These are phyloP conservation scores for Turnix velox DNA, from an alignment of 2,113 vertebrate genomes.

Conservation along the genomic window DNA sequence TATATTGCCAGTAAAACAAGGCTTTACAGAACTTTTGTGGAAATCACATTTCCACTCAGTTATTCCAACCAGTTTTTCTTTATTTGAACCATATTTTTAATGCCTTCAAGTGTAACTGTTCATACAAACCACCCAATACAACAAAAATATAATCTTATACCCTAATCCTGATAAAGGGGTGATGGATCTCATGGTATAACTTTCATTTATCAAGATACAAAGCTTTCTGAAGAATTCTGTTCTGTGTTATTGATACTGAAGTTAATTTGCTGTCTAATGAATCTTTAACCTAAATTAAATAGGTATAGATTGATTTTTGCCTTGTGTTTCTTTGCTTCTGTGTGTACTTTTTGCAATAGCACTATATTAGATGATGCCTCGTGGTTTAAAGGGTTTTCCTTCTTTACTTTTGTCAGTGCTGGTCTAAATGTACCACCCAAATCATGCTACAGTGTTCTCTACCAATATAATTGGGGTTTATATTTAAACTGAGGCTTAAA, in stretches of 20 bases:
- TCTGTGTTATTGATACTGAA: not conserved
- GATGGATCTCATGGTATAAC: not conserved
- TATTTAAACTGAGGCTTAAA: not conserved
- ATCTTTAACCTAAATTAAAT: not conserved
- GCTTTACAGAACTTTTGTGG: constrained; percentile 1
- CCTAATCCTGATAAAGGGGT: not conserved
- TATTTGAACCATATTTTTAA: not conserved
- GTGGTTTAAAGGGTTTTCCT: not conserved
- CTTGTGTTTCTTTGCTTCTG: not conserved
- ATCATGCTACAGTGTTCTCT: not conserved
- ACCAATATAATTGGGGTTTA: not conserved
- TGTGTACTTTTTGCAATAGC: not conserved
- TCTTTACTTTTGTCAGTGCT: not conserved
- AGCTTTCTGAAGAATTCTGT: not conserved
- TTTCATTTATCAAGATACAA: not conserved
- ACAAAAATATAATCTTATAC: not conserved
- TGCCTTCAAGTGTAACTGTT: not conserved
- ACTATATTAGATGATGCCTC: not conserved
- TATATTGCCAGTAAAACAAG: constrained; percentile 8
- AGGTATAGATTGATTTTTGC: not conserved
- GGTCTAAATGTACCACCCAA: not conserved
- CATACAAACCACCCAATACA: not conserved
- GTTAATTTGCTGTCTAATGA: not conserved
- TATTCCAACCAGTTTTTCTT: not conserved
- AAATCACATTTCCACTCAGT: not conserved